phyloP scores from a whole-genome alignment of 2,113 vertebrate species.

The Scomber colias region DNA sequence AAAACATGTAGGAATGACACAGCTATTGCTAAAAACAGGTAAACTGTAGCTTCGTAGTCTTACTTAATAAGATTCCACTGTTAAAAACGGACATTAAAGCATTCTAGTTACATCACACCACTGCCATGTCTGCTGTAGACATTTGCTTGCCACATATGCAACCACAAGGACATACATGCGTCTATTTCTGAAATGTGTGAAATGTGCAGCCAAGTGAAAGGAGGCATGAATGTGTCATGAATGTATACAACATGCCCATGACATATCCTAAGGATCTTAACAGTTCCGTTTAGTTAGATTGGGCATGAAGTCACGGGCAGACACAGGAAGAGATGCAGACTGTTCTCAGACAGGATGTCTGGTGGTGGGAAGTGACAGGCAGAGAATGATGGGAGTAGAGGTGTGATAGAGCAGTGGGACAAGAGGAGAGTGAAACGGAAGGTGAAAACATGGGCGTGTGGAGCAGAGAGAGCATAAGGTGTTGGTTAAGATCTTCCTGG shows the following conservation, averaged over 20 bases:
- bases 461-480: constrained; percentile 16
- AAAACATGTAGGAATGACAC: constrained; percentile 30
- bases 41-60: background rate
- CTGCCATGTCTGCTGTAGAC: constrained; percentile 16
- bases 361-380: constrained; percentile 76
- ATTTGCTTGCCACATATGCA: constrained; percentile 38
- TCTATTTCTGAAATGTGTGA: constrained; percentile 77
- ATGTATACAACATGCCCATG: constrained; percentile 47
- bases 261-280: constrained; percentile 55
- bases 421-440: constrained; percentile 62
- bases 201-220: constrained; percentile 59
- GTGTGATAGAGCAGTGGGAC: constrained; percentile 69
- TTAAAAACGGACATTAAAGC: constrained; percentile 54
- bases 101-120: constrained; percentile 51
- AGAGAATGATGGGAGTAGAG: constrained; percentile 69
- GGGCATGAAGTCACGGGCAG: constrained; percentile 56
- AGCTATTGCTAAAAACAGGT: background rate
- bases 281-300: constrained; percentile 41
- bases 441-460: constrained; percentile 68
- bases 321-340: constrained; percentile 66
- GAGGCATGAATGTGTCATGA: constrained; percentile 47
- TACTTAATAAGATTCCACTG: background rate
- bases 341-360: constrained; percentile 76
- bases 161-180: constrained; percentile 48
- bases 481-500: constrained; percentile 31